phyloP scores from a whole-genome alignment of 2,888 invertebrate genomes.

The Athalia rosae region DNA sequence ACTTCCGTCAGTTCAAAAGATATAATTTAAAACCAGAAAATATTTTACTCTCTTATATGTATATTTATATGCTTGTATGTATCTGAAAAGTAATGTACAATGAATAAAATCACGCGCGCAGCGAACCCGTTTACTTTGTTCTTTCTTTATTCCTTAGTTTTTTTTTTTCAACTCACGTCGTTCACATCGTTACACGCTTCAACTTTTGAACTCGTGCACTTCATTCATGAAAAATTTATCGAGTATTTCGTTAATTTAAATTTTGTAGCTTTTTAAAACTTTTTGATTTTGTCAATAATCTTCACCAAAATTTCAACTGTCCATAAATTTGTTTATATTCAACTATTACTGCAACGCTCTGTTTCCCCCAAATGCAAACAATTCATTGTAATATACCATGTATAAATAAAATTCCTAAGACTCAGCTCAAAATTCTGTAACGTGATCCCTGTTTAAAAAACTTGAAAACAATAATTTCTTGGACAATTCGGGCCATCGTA shows the following conservation, averaged over 20 bases:
- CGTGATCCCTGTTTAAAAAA: constrained; percentile 7
- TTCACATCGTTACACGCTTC: not conserved
- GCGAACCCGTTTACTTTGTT: not conserved
- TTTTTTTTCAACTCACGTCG: not conserved
- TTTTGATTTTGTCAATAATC: not conserved
- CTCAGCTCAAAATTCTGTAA: constrained; percentile 30
- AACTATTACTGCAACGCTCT: not conserved
- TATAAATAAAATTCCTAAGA: not conserved
- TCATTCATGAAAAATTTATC: not conserved
- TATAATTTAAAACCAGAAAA: not conserved
- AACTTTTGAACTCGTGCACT: not conserved
- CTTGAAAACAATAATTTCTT: not conserved
- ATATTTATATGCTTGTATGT: no score
- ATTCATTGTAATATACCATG: not conserved
- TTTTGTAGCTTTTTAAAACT: not conserved
- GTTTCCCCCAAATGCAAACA: not conserved
- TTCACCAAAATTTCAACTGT: not conserved
- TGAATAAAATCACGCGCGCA: not conserved
- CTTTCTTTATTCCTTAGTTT: not conserved
- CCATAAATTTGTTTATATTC: not conserved
- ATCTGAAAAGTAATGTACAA: constrained; percentile 2
- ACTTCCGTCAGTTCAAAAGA: not conserved
- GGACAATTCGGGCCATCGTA: no score
- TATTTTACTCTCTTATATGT: constrained; percentile 6
- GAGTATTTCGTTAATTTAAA: not conserved